Percentiles rank a stretch among this genome's conserved stretches.
phyloP scores from a whole-genome alignment of 2,113 vertebrate genomes.

The Isurus oxyrinchus region DNA sequence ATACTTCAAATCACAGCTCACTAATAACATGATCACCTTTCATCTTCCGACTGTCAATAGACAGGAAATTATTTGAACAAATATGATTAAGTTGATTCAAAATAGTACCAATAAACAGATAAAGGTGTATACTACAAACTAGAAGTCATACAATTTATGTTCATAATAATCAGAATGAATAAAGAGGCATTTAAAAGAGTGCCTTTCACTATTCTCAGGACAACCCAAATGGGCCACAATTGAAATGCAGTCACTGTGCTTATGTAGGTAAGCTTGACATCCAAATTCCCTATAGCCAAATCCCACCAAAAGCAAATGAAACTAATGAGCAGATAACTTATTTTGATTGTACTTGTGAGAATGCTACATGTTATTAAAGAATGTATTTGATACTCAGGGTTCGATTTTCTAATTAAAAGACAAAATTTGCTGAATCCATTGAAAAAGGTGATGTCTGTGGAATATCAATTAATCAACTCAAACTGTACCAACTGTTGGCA shows the following conservation, averaged over 20 bases:
- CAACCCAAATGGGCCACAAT: not conserved
- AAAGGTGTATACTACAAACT: not conserved
- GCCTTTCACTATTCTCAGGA: not conserved
- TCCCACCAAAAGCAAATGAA: not conserved
- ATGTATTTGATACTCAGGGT: not conserved
- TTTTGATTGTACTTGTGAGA: not conserved
- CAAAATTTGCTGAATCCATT: not conserved
- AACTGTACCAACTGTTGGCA: not conserved
- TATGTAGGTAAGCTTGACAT: not conserved
- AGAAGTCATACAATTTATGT: not conserved
- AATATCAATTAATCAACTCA: not conserved
- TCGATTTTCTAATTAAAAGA: not conserved
- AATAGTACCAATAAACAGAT: not conserved
- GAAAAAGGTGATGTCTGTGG: not conserved
- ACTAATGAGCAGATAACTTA: not conserved
- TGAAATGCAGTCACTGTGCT: not conserved
- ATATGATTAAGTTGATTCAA: not conserved
- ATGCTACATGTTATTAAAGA: not conserved
- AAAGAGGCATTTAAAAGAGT: not conserved
- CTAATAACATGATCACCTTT: not conserved
- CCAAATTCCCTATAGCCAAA: not conserved
- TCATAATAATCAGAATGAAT: not conserved
- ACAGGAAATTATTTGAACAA: not conserved
- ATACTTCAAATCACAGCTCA: not conserved
- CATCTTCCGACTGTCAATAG: not conserved